A percentile compares a stretch with the other conserved stretches of the same genome.
These are phyloP conservation scores for Tragelaphus eurycerus DNA, from an alignment of 2,797 vertebrate genomes.

Conservation along the genomic window DNA sequence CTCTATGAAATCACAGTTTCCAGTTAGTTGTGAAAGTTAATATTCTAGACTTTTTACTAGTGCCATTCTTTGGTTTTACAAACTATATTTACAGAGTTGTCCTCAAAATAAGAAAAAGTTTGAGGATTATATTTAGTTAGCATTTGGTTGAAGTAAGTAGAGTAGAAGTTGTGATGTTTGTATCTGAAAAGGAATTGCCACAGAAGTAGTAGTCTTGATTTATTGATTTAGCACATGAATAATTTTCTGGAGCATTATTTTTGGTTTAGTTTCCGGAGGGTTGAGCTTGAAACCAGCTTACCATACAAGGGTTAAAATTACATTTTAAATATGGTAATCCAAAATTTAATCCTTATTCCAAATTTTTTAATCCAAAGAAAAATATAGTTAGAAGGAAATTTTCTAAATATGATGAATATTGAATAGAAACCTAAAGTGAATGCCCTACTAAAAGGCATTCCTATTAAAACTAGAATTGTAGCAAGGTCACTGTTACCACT, in stretches of 20 bases:
- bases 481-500: background rate
- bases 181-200: background rate
- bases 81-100: background rate
- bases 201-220: background rate
- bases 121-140: background rate
- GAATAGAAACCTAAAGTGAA: background rate
- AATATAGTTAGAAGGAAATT: background rate
- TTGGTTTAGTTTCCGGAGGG: background rate
- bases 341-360: background rate
- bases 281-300: background rate
- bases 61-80: background rate
- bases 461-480: background rate
- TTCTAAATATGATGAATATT: background rate
- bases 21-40: slow-evolving; percentile 38
- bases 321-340: background rate
- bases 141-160: background rate
- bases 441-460: background rate
- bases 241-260: background rate
- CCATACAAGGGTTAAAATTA: background rate
- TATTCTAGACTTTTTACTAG: background rate
- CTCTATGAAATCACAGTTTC: background rate
- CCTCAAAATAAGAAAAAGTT: background rate
- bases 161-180: background rate
- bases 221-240: background rate
- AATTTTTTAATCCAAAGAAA: background rate